Conservation (phyloP, 2,888 invertebrate genomes). For the Sarcophaga variegata region DNA sequence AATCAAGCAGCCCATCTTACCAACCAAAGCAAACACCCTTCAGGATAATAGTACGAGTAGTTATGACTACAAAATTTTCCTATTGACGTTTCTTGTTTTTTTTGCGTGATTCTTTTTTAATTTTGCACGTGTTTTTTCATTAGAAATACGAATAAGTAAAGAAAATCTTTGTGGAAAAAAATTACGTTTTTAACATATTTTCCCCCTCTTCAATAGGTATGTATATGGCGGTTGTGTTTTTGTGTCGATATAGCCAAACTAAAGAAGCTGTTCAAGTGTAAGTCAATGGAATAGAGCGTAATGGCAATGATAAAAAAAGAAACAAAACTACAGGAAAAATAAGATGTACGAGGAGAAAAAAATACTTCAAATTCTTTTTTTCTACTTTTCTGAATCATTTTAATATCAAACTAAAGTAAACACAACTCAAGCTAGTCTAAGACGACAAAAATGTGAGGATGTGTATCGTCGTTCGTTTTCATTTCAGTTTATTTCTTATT, state of each 20-base stretch:
- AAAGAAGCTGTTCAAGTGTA: slow-evolving; percentile 49
- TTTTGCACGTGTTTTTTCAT: slow-evolving; percentile 22
- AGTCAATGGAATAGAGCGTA: slow-evolving; percentile 36
- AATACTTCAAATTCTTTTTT: slow-evolving; percentile 29
- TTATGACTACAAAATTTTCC: slow-evolving; percentile 6
- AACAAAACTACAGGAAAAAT: background rate
- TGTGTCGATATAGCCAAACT: slow-evolving; percentile 14
- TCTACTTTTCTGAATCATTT: slow-evolving; percentile 21
- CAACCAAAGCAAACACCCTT: too few relatives aligned
- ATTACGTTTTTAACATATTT: slow-evolving; percentile 24
- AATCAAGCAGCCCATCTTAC: too few relatives aligned
- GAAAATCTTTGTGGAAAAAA: slow-evolving; percentile 31
- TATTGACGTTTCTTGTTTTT: background rate
- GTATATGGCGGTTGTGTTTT: too few relatives aligned
- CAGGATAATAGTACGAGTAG: too few relatives aligned
- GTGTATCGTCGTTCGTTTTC: background rate
- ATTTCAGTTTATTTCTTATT: background rate
- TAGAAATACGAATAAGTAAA: slow-evolving; percentile 1
- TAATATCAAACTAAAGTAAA: slow-evolving; percentile 60
- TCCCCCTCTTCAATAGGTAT: background rate
- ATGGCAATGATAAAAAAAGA: slow-evolving; percentile 24
- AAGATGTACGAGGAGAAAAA: background rate
- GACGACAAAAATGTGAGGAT: background rate
- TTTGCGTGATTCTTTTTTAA: background rate
- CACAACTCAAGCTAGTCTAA: slow-evolving; percentile 31